A percentile compares a stretch with the other conserved stretches of the same genome.
These are phyloP conservation scores for Nasonia longicornis DNA, from an alignment of 1,140 invertebrate species.

Conservation along the genomic window DNA sequence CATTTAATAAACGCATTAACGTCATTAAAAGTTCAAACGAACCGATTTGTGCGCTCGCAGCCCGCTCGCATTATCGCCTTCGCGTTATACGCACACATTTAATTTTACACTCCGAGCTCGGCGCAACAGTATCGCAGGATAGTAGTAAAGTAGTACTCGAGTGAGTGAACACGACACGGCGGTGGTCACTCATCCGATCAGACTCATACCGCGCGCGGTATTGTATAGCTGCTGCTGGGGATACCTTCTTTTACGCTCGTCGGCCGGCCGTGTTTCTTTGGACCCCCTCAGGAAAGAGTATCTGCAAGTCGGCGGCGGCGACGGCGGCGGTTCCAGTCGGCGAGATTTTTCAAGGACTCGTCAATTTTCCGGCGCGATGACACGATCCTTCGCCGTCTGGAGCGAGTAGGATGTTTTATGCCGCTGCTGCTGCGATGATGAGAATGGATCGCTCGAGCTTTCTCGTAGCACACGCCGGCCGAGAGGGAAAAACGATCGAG, in stretches of 20 bases:
- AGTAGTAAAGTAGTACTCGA: conserved; percentile 36
- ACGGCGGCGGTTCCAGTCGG: conserved; percentile 36
- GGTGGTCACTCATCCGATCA: conserved; percentile 42
- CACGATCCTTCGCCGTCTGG: not conserved
- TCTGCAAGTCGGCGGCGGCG: not conserved
- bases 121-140: not conserved
- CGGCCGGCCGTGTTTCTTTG: conserved; percentile 9
- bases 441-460: not conserved
- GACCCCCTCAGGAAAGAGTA: not conserved
- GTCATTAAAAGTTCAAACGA: conserved; percentile 39
- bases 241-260: not conserved
- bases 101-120: not conserved
- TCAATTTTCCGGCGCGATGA: conserved; percentile 46
- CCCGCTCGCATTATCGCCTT: not conserved
- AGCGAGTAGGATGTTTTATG: not conserved
- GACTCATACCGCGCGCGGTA: not conserved
- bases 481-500: not conserved
- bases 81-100: conserved; percentile 2
- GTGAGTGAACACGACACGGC: conserved; percentile 40
- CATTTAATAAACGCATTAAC: conserved; percentile 34
- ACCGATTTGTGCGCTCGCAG: conserved; percentile 23
- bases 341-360: conserved; percentile 40
- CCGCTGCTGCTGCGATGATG: not conserved
- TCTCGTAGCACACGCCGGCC: not conserved
- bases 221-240: not conserved